Evolutionary conservation across 92 coral and sea anemone genomes (phyloP).

Genomic region (Actinernus sp.): DNA sequence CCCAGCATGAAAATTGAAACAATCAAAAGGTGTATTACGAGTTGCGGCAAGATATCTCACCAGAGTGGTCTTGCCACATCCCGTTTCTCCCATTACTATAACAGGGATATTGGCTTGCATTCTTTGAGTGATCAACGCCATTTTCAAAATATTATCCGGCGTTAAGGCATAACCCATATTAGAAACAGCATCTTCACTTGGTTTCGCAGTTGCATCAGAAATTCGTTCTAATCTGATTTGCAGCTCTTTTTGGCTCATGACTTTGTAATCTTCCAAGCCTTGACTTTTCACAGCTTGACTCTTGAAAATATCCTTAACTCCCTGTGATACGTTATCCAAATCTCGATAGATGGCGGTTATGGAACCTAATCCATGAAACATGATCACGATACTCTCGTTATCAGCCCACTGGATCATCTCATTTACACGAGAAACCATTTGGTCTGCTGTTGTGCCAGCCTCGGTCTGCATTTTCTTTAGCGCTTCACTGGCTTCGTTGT

Average conservation of each 20-base stretch:
- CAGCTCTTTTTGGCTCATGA: conserved; percentile 76
- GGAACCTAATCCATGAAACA: conserved; percentile 80
- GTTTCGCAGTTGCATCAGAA: conserved; percentile 66
- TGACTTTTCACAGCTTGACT: conserved; percentile 67
- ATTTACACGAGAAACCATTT: conserved; percentile 89
- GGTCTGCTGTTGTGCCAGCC: conserved; percentile 53
- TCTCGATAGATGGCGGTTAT: conserved; percentile 88
- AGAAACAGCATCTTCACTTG: conserved; percentile 26
- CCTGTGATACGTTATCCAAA: conserved; percentile 62
- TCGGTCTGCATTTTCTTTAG: conserved; percentile 61
- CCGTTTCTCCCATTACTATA: conserved; percentile 98
- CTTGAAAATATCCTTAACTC: conserved; percentile 72
- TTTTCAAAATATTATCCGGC: conserved; percentile 92
- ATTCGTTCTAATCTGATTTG: conserved; percentile 82
- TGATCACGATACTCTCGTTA: conserved; percentile 85
- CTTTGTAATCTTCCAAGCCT: conserved; percentile 77
- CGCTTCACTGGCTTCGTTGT: conserved; percentile 61
- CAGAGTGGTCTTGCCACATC: conserved; percentile 97
- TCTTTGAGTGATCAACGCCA: conserved; percentile 92
- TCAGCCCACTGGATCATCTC: conserved; percentile 98
- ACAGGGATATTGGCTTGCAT: conserved; percentile 89
- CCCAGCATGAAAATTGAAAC: conserved; percentile 94
- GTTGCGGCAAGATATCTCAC: conserved; percentile 90
- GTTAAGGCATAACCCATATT: conserved; percentile 78
- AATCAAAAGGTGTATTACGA: conserved; percentile 71